Percentiles rank a stretch among this genome's conserved stretches.
Conservation (phyloP, 2,113 vertebrate species). For the Pseudorhombus dupliciocellatus region DNA sequence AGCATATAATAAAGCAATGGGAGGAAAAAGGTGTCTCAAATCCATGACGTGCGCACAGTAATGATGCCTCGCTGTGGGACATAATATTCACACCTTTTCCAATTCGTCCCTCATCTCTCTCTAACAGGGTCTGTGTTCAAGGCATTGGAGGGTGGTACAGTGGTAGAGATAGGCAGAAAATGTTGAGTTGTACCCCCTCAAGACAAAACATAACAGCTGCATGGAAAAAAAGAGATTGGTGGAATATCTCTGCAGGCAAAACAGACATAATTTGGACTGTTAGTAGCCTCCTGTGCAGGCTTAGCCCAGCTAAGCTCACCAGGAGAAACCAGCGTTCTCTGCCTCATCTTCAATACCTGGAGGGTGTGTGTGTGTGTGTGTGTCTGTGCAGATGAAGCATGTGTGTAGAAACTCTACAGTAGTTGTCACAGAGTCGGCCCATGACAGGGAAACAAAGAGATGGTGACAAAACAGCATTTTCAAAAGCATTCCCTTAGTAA, state of each 20-base stretch:
- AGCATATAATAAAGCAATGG: conserved; percentile 10
- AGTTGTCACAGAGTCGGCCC: neutral
- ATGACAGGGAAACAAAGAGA: conserved; percentile 32
- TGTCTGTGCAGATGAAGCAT: neutral
- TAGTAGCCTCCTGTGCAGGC: conserved; percentile 66
- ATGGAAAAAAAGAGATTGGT: conserved; percentile 26
- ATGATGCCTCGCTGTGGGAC: conserved; percentile 54
- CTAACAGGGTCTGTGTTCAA: conserved; percentile 31
- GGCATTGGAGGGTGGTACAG: conserved; percentile 33
- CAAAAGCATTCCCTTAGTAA: conserved; percentile 32
- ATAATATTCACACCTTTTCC: conserved; percentile 61
- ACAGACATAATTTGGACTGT: conserved; percentile 31
- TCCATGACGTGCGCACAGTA: conserved; percentile 31
- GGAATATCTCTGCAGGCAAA: conserved; percentile 52
- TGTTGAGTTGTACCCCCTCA: conserved; percentile 56
- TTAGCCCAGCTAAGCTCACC: conserved; percentile 26
- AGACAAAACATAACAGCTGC: conserved; percentile 60
- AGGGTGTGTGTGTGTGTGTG: neutral
- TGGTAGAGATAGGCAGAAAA: conserved; percentile 38
- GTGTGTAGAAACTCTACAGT: neutral
- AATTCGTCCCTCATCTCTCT: conserved; percentile 50
- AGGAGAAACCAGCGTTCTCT: conserved; percentile 32
- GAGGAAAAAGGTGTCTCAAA: conserved; percentile 22
- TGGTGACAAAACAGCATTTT: conserved; percentile 50
- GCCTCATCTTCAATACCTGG: conserved; percentile 30